Evolutionary conservation across 2,113 vertebrate genomes (phyloP).

Genomic region (Glaucomys volans): DNA sequence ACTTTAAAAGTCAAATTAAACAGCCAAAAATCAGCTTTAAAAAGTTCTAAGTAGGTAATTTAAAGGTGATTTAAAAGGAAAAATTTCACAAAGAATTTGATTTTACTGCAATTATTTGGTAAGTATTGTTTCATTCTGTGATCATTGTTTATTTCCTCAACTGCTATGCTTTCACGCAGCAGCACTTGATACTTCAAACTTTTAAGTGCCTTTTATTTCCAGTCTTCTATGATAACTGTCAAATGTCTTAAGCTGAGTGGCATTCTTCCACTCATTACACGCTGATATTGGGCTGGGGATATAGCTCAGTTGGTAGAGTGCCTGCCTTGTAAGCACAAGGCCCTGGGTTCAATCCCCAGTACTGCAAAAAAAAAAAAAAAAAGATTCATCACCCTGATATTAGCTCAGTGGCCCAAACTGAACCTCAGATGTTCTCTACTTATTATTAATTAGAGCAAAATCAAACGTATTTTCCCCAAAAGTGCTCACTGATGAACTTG

Average conservation of each 20-base stretch:
- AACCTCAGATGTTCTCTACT: background rate
- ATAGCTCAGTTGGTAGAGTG: too few relatives aligned
- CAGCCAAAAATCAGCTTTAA: background rate
- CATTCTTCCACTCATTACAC: background rate
- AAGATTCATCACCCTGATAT: background rate
- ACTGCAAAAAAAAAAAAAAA: too few relatives aligned
- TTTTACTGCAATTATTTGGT: background rate
- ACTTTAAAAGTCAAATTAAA: background rate
- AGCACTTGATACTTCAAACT: background rate
- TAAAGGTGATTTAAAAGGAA: slow-evolving; percentile 1
- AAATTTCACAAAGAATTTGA: slow-evolving; percentile 21
- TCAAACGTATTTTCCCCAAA: background rate
- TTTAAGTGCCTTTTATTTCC: background rate
- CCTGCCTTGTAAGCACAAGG: too few relatives aligned
- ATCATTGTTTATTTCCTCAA: slow-evolving; percentile 3
- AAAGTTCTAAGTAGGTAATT: background rate
- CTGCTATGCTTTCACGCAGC: background rate
- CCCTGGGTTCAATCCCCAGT: too few relatives aligned
- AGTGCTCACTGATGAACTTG: background rate
- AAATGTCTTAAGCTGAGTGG: background rate
- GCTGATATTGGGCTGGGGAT: too few relatives aligned
- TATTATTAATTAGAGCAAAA: slow-evolving; percentile 45
- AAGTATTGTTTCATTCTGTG: background rate
- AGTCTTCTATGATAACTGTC: background rate
- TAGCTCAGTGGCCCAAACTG: background rate